Conservation (phyloP, 2,113 vertebrate genomes). For the Fulica atra region DNA sequence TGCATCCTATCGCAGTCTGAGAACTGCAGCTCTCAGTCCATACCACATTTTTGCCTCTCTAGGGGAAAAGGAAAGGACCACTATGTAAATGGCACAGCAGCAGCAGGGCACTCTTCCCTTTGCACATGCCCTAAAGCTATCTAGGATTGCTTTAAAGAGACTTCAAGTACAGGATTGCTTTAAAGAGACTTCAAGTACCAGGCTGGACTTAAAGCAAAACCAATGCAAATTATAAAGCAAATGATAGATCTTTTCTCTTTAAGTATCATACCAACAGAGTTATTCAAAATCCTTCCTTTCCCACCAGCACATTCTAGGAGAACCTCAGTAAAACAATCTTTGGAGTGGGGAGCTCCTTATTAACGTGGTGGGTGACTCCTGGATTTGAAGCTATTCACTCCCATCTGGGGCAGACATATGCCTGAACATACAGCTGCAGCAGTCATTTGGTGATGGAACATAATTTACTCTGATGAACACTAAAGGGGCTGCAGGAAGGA, state of each 20-base stretch:
- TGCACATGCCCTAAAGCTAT: not conserved
- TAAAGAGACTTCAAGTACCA: not conserved
- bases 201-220: not conserved
- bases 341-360: not conserved
- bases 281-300: not conserved
- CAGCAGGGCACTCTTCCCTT: not conserved
- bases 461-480: not conserved
- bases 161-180: not conserved
- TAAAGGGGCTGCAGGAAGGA: not conserved
- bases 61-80: not conserved
- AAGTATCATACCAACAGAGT: not conserved
- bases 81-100: not conserved
- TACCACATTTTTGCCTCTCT: not conserved
- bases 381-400: not conserved
- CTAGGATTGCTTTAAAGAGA: not conserved
- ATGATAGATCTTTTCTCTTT: not conserved
- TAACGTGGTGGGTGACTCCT: accelerated
- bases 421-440: not conserved
- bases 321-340: not conserved
- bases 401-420: accelerated
- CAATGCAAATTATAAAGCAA: not conserved
- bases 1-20: not conserved
- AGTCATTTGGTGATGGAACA: not conserved
- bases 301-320: not conserved
- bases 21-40: not conserved